Conservation (phyloP, 2,113 vertebrate species). For the Phaethon lepturus region DNA sequence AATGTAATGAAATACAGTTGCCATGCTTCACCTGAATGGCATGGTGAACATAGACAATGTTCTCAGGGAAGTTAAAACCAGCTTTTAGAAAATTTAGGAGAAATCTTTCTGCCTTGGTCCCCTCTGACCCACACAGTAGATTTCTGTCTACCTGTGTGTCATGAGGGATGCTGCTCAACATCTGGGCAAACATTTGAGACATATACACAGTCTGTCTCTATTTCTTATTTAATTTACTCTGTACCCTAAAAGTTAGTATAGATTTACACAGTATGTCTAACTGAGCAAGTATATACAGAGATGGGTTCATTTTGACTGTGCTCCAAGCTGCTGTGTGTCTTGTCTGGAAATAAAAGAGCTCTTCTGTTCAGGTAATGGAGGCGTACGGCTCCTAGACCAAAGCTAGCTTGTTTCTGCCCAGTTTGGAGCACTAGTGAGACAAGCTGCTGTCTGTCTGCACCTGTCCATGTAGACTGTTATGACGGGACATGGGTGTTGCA, state of each 20-base stretch:
- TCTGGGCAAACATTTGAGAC: background rate
- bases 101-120: background rate
- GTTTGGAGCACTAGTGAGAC: background rate
- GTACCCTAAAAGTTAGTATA: background rate
- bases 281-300: background rate
- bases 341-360: background rate
- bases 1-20: background rate
- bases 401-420: background rate
- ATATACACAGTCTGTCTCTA: background rate
- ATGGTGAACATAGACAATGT: background rate
- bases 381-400: background rate
- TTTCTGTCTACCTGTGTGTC: background rate
- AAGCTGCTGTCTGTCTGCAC: constrained; percentile 21
- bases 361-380: background rate
- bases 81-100: background rate
- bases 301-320: background rate
- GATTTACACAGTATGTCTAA: background rate
- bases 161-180: background rate
- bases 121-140: background rate
- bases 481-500: constrained; percentile 17
- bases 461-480: constrained; percentile 11
- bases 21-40: background rate
- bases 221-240: background rate
- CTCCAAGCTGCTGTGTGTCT: background rate
- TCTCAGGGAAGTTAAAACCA: background rate